phyloP scores from a whole-genome alignment of 2,113 vertebrate genomes.

The Lophius piscatorius region DNA sequence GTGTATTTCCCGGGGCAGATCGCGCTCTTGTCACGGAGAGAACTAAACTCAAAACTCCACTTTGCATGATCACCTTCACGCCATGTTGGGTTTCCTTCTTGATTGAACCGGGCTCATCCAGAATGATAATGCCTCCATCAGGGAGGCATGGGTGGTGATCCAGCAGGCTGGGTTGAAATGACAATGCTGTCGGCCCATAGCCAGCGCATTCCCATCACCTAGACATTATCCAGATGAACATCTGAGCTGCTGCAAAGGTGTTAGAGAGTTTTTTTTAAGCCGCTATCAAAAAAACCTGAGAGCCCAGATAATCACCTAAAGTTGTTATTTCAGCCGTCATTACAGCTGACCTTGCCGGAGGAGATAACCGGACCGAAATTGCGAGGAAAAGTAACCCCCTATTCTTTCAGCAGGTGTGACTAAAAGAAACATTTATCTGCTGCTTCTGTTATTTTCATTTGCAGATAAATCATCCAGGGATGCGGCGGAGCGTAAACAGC shows the following conservation, averaged over 20 bases:
- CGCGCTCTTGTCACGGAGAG: constrained; percentile 44
- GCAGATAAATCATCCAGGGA: constrained; percentile 61
- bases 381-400: constrained; percentile 50
- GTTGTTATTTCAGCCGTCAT: constrained; percentile 67
- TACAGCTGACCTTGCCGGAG: constrained; percentile 64
- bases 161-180: constrained; percentile 57
- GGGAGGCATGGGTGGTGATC: constrained; percentile 59
- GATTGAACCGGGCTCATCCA: constrained; percentile 49
- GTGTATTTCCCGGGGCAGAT: too few species aligned
- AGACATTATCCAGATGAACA: constrained; percentile 60
- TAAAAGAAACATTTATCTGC: constrained; percentile 67
- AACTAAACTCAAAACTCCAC: constrained; percentile 40
- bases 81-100: constrained; percentile 34
- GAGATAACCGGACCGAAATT: constrained; percentile 57
- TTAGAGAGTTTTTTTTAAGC: constrained; percentile 63
- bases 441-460: constrained; percentile 63
- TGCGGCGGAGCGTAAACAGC: constrained; percentile 53
- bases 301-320: constrained; percentile 55
- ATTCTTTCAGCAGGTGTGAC: constrained; percentile 55
- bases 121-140: constrained; percentile 68
- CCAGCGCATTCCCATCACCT: constrained; percentile 58
- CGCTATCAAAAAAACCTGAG: constrained; percentile 41
- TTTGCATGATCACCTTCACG: constrained; percentile 65
- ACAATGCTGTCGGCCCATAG: constrained; percentile 54
- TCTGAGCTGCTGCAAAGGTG: constrained; percentile 53